Evolutionary conservation across 2,888 invertebrate genomes (phyloP).

Genomic region (Thymelicus acteon): DNA sequence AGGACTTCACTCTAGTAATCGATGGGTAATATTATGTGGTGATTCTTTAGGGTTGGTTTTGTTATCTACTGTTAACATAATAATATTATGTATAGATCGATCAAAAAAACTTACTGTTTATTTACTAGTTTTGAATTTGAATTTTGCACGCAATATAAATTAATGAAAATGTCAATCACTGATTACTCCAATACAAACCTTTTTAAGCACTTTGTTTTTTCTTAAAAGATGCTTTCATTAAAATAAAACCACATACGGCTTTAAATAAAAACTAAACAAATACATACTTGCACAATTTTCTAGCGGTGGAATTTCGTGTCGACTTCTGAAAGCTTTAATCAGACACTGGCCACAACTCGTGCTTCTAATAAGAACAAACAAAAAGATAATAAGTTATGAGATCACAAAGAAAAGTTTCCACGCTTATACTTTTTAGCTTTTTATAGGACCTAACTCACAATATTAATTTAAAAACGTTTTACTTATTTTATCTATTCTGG

Average conservation of each 20-base stretch:
- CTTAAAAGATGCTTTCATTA: no score
- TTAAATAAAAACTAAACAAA: no score
- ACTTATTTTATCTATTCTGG: neutral
- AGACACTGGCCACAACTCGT: slow-evolving; percentile 47
- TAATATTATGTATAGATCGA: no score
- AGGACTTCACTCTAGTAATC: slow-evolving; percentile 19
- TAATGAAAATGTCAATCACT: no score
- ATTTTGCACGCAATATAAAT: no score
- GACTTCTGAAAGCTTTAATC: slow-evolving; percentile 36
- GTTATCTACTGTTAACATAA: neutral
- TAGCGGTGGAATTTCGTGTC: neutral
- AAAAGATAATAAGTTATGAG: slow-evolving; percentile 11
- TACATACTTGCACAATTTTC: no score
- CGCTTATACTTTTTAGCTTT: slow-evolving; percentile 2
- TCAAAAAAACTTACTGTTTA: no score
- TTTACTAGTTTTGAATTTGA: no score
- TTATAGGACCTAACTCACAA: neutral
- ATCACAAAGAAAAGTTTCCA: slow-evolving; percentile 4
- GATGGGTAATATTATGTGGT: slow-evolving; percentile 9
- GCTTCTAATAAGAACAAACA: slow-evolving; percentile 46
- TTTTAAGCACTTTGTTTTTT: no score
- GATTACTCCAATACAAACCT: no score
- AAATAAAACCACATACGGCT: no score
- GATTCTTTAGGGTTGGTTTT: neutral
- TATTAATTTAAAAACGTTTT: neutral